Conservation (phyloP, 2,113 vertebrate species). For the Carollia perspicillata region DNA sequence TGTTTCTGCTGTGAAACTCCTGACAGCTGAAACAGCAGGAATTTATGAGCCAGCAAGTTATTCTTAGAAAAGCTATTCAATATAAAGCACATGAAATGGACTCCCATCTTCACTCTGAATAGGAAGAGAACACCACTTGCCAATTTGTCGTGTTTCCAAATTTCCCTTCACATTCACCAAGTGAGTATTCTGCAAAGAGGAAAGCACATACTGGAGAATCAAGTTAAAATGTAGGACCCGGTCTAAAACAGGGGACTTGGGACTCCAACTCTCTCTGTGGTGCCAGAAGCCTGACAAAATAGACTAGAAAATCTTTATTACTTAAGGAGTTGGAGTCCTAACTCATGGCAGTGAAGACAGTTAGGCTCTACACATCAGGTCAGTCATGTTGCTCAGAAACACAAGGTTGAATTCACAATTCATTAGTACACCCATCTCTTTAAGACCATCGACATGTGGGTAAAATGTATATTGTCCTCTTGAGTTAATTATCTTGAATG, state of each 20-base stretch:
- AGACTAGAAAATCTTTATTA: not conserved
- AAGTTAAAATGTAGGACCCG: not conserved
- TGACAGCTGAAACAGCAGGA: slow-evolving; percentile 51
- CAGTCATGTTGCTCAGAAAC: not conserved
- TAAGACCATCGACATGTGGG: not conserved
- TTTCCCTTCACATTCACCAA: not conserved
- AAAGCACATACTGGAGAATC: not conserved
- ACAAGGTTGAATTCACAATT: not conserved
- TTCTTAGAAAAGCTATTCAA: slow-evolving; percentile 5
- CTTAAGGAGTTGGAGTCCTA: not conserved
- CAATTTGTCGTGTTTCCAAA: slow-evolving; percentile 2
- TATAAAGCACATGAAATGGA: not conserved
- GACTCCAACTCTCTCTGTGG: not conserved
- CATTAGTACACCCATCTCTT: not conserved
- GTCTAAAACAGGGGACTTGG: not conserved
- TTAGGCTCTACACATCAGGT: not conserved
- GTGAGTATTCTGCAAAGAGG: not conserved
- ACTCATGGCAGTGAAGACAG: not conserved
- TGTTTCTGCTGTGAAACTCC: slow-evolving; percentile 56
- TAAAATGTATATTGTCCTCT: not conserved
- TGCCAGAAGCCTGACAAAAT: not conserved
- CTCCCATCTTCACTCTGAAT: slow-evolving; percentile 14
- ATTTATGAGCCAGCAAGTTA: slow-evolving; percentile 57
- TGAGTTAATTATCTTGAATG: not conserved
- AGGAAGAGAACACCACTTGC: not conserved